Base-by-base conservation (phyloP, 1,140 invertebrate genomes). In the Drosophila equinoxialis region DNA sequence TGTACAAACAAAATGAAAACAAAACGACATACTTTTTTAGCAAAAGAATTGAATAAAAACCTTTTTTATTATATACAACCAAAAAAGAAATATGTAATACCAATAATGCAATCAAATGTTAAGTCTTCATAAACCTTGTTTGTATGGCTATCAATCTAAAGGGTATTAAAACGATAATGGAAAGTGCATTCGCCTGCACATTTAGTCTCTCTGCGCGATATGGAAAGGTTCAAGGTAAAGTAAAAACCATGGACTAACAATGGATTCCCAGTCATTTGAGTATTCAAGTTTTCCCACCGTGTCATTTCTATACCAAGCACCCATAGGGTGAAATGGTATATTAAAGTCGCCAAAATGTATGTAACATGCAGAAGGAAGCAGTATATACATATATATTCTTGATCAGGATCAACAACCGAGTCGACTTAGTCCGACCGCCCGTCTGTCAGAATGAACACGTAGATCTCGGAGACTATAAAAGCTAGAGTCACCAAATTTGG, bases 51-150 rank as follows among this genome's bases (percentile, higher is more conserved):
- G 68, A 86, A 86, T 87, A 86, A 86, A 86, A 67, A 6, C 17
- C 20, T 77, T 81, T 87, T 87, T 87, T 87, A 77, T 74, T 86
- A 80, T 86, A 79, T 79, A 87, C 82, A 85, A 81, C 23, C 73
- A 61, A 71, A 54, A 10, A 7, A 3, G 13, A 48, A 48, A 48
- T 20, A 4, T 48, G 14, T 48, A 30, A 30, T 30, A 30, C 6
- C 3, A 26, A 26, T 26, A 26, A 4, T 26, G 23, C 23, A 26
- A 26, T 2, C 23, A 4, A 11, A 1, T 39, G 37, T 11, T 11
- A 39, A 11, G 37, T 39, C 3, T 11, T 11, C 37, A 10, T 11
- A 11, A 39, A 17, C 17, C n/a, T 45, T 6, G 17, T 14, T 14
- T 4, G 42, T 30, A 30, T 30, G 6, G 6, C 30, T 30, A 30